Percentiles rank a stretch among this genome's conserved stretches.
These are phyloP conservation scores for Pseudochromis fuscus DNA, from an alignment of 2,797 vertebrate species.

Conservation along the genomic window DNA sequence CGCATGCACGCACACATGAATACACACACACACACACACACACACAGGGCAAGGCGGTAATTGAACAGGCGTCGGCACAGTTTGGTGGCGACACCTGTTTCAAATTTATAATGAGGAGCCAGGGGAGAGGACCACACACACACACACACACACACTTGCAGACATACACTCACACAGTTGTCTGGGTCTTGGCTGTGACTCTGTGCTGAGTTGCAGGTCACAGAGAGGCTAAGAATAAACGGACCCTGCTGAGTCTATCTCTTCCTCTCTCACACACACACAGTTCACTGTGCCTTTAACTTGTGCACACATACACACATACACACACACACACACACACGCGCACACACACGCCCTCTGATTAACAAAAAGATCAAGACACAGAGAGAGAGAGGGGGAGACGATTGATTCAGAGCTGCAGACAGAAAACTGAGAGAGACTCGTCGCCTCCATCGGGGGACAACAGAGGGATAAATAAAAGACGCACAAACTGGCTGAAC, in stretches of 20 bases:
- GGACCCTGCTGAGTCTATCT: conserved; percentile 47
- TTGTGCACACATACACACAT: conserved; percentile 24
- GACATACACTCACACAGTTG: conserved; percentile 8
- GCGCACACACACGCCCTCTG: conserved; percentile 31
- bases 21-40: conserved; percentile 1
- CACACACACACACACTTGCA: conserved; percentile 4
- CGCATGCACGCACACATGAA: neutral
- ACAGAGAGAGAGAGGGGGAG: conserved; percentile 22
- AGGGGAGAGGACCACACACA: conserved; percentile 59
- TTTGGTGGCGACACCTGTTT: conserved; percentile 71
- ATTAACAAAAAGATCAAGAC: conserved; percentile 30
- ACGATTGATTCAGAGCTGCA: conserved; percentile 8
- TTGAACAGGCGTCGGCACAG: conserved; percentile 64
- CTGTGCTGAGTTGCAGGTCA: conserved; percentile 62
- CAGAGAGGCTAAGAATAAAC: conserved; percentile 73
- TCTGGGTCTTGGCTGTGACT: conserved; percentile 54
- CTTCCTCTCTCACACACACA: conserved; percentile 13
- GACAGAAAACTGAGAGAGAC: conserved; percentile 17
- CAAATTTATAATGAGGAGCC: conserved; percentile 72
- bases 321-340: conserved; percentile 12
- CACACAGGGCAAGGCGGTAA: conserved; percentile 26
- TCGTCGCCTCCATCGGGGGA: neutral
- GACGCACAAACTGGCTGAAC: conserved; percentile 17
- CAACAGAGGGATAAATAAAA: conserved; percentile 26
- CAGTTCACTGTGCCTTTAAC: conserved; percentile 38